Evolutionary conservation across 2,888 invertebrate genomes (phyloP).

Genomic region (Blastobasis lacticolella): DNA sequence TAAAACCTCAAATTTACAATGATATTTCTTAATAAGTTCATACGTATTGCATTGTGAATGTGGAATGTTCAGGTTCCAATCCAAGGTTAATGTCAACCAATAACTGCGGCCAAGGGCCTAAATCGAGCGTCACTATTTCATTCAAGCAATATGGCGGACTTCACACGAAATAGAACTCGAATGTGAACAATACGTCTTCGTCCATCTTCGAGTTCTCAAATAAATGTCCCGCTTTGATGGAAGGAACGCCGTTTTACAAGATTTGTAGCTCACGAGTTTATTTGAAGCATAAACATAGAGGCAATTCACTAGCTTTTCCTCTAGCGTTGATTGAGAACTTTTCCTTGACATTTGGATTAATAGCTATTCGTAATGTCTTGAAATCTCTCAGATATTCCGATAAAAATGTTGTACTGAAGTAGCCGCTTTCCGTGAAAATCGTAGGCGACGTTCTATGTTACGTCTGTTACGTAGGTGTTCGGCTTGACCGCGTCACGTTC

Average conservation of each 20-base stretch:
- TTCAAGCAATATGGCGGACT: constrained; percentile 31
- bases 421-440: background rate
- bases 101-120: no score
- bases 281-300: background rate
- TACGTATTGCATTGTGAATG: background rate
- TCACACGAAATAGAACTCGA: constrained; percentile 22
- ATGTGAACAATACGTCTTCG: constrained; percentile 31
- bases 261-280: constrained; percentile 7
- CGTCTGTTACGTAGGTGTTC: no score
- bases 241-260: constrained; percentile 12
- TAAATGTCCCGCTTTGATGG: constrained; percentile 29
- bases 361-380: background rate
- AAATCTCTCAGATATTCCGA: no score
- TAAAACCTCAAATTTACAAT: background rate
- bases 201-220: constrained; percentile 29
- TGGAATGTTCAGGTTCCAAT: no score
- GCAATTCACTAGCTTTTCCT: no score
- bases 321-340: no score
- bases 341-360: no score
- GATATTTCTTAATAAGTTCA: background rate
- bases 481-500: no score
- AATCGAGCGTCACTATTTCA: constrained; percentile 16
- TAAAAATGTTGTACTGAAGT: background rate
- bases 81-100: no score
- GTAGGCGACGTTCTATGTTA: no score